A percentile compares a stretch with the other conserved stretches of the same genome.
These are phyloP conservation scores for Petroica traversi DNA, from an alignment of 2,113 vertebrate genomes.

Conservation along the genomic window DNA sequence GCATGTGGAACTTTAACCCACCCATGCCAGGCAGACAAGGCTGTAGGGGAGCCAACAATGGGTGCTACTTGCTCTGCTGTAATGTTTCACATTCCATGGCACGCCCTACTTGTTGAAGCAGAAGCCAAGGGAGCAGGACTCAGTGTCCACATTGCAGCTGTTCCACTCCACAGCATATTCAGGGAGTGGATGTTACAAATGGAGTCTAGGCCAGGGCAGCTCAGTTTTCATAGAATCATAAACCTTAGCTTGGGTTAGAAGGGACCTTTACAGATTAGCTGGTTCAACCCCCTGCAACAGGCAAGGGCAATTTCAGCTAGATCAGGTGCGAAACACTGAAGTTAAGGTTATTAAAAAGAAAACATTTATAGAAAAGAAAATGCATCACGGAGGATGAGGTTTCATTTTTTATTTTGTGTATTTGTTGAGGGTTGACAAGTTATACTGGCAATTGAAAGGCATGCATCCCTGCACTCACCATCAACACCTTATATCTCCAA, in stretches of 20 bases:
- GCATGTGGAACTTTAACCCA: background rate
- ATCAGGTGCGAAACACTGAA: background rate
- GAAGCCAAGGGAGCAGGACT: background rate
- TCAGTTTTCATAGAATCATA: background rate
- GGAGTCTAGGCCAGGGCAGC: background rate
- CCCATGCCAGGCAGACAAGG: background rate
- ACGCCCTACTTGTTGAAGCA: background rate
- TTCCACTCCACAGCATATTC: background rate
- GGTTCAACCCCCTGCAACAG: background rate
- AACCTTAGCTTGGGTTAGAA: background rate
- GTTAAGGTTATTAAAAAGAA: background rate
- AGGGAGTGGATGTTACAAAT: background rate
- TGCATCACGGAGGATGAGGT: background rate
- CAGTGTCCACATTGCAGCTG: background rate
- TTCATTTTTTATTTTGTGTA: background rate
- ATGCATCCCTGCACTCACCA: background rate
- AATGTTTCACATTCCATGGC: background rate
- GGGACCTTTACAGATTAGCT: background rate
- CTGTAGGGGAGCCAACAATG: background rate
- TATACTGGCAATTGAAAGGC: background rate
- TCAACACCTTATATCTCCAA: background rate
- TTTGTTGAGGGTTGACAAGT: background rate
- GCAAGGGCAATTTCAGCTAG: background rate
- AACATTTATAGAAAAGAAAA: background rate
- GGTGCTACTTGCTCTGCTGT: background rate